A percentile compares a stretch with the other conserved stretches of the same genome.
These are phyloP conservation scores for Corythornis vintsioides DNA, from an alignment of 2,113 vertebrate species.

Conservation along the genomic window DNA sequence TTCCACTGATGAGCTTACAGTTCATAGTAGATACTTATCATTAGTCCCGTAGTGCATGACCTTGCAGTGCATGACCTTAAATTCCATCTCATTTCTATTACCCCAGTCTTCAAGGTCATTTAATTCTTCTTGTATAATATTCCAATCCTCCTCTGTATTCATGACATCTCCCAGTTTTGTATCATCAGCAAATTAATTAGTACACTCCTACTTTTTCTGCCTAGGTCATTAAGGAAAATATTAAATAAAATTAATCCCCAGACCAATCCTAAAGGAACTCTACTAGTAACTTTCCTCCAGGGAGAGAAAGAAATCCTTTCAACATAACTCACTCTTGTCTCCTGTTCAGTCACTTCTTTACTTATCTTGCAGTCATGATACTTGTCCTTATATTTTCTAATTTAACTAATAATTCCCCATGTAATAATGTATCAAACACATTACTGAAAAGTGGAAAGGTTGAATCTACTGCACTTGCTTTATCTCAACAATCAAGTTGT, in stretches of 20 bases:
- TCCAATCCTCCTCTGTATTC: slow-evolving; percentile 70
- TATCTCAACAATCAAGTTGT: not conserved
- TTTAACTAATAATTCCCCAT: slow-evolving; percentile 59
- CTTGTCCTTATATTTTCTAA: slow-evolving; percentile 52
- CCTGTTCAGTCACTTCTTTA: slow-evolving; percentile 35
- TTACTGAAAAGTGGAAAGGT: not conserved
- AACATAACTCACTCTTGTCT: not conserved
- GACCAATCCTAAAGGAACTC: slow-evolving; percentile 71
- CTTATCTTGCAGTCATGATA: slow-evolving; percentile 31
- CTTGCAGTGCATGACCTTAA: slow-evolving; percentile 37
- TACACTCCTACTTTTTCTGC: slow-evolving; percentile 68
- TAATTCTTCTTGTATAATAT: slow-evolving; percentile 52
- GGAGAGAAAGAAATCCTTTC: slow-evolving; percentile 54
- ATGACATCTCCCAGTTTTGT: slow-evolving; percentile 62
- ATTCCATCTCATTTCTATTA: slow-evolving; percentile 48
- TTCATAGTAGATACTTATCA: slow-evolving; percentile 42
- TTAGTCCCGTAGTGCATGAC: slow-evolving; percentile 50
- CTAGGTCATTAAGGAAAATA: slow-evolving; percentile 71
- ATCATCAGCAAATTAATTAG: slow-evolving; percentile 72
- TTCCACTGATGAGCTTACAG: slow-evolving; percentile 31
- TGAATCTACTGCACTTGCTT: not conserved
- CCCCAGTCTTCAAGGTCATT: slow-evolving; percentile 57
- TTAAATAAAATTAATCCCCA: slow-evolving; percentile 73
- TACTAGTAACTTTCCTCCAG: slow-evolving; percentile 46
- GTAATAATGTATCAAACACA: not conserved